phyloP scores from a whole-genome alignment of 1,140 invertebrate species.

The Catajapyx aquilonaris region DNA sequence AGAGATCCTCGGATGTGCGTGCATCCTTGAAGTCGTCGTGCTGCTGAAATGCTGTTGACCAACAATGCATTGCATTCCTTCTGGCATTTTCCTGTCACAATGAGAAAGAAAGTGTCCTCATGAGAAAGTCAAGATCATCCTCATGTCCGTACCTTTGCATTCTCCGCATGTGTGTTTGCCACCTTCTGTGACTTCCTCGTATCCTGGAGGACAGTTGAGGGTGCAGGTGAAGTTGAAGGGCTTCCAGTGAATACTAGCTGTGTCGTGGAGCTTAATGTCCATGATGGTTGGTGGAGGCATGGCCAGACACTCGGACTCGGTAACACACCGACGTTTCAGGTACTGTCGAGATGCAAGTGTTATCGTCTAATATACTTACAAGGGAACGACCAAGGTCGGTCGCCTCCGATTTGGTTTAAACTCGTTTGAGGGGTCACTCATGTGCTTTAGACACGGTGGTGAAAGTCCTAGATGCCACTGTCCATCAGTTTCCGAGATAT shows the following conservation, averaged over 20 bases:
- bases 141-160: constrained; percentile 15
- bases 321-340: constrained; percentile 50
- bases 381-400: too few relatives aligned
- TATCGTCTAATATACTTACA: too few relatives aligned
- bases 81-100: too few relatives aligned
- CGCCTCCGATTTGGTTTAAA: too few relatives aligned
- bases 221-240: constrained; percentile 40
- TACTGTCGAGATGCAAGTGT: constrained; percentile 35
- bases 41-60: too few relatives aligned
- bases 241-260: constrained; percentile 29
- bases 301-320: constrained; percentile 41
- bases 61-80: too few relatives aligned
- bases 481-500: too few relatives aligned
- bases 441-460: too few relatives aligned
- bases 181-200: constrained; percentile 25
- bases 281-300: constrained; percentile 30
- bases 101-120: constrained; percentile 1
- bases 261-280: constrained; percentile 11
- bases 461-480: too few relatives aligned
- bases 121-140: constrained; percentile 4
- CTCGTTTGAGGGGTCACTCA: too few relatives aligned
- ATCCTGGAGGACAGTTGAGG: constrained; percentile 51
- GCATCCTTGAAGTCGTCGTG: too few relatives aligned
- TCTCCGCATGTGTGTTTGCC: constrained; percentile 13
- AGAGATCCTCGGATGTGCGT: too few relatives aligned